These are phyloP conservation scores for Salpingus planirostris DNA, from an alignment of 2,888 invertebrate species.

Conservation along the genomic window DNA sequence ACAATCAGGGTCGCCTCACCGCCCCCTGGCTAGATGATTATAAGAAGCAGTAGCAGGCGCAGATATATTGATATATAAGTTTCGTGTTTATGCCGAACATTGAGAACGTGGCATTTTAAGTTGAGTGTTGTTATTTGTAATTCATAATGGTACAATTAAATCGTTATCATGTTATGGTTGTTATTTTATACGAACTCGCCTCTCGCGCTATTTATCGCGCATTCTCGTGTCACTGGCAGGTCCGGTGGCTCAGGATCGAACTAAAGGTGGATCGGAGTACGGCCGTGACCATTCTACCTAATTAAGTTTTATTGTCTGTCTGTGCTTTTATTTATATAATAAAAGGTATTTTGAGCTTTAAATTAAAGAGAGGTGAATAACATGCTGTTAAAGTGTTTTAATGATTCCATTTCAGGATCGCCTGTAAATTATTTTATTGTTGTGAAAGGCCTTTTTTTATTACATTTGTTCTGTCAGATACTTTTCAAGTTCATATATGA, in stretches of 20 bases:
- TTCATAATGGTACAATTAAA: slow-evolving; percentile 40
- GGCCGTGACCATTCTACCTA: slow-evolving; percentile 33
- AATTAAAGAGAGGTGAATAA: slow-evolving; percentile 40
- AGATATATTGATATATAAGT: slow-evolving; percentile 9
- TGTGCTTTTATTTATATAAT: slow-evolving; percentile 40
- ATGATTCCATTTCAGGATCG: slow-evolving; percentile 35
- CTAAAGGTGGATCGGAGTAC: slow-evolving; percentile 37
- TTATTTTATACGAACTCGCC: slow-evolving; percentile 38
- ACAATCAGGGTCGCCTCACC: slow-evolving; percentile 10
- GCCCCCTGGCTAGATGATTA: slow-evolving; percentile 2
- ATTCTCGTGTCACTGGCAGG: slow-evolving; percentile 25
- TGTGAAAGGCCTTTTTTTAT: slow-evolving; percentile 37
- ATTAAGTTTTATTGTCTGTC: slow-evolving; percentile 37
- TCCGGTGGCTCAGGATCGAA: slow-evolving; percentile 31
- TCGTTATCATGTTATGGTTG: slow-evolving; percentile 42
- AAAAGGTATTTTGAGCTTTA: slow-evolving; percentile 40
- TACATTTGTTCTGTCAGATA: slow-evolving; percentile 31
- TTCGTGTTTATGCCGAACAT: slow-evolving; percentile 33
- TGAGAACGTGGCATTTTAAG: slow-evolving; percentile 35
- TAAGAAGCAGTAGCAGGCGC: slow-evolving; percentile 13
- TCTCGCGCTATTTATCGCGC: slow-evolving; percentile 16
- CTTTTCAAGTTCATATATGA: slow-evolving; percentile 30
- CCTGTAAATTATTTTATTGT: slow-evolving; percentile 36
- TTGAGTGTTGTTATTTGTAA: slow-evolving; percentile 42
- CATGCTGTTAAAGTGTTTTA: slow-evolving; percentile 34